A percentile compares a stretch with the other conserved stretches of the same genome.
Conservation (phyloP, 2,113 vertebrate species). For the Eleginops maclovinus region DNA sequence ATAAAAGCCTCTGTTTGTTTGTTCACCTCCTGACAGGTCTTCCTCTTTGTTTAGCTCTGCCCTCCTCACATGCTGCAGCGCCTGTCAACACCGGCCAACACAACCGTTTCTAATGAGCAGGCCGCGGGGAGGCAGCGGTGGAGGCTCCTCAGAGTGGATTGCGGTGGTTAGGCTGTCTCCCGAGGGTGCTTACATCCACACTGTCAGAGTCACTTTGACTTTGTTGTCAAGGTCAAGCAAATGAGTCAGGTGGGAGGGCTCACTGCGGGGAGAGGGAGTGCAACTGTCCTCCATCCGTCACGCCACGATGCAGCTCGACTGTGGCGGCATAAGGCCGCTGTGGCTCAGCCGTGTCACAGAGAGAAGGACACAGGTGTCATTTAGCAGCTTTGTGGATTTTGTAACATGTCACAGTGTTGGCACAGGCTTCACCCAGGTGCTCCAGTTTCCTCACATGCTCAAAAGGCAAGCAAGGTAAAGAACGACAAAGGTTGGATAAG, state of each 20-base stretch:
- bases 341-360: conserved; percentile 50
- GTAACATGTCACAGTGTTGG: neutral
- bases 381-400: conserved; percentile 36
- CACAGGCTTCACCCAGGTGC: conserved; percentile 3
- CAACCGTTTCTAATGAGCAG: conserved; percentile 65
- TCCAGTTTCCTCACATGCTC: conserved; percentile 1
- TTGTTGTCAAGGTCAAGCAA: conserved; percentile 78
- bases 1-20: conserved; percentile 34
- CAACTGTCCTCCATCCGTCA: conserved; percentile 69
- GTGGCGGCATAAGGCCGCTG: conserved; percentile 50
- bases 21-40: conserved; percentile 34
- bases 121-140: conserved; percentile 43
- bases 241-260: conserved; percentile 76
- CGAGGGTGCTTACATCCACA: conserved; percentile 67
- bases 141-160: conserved; percentile 48
- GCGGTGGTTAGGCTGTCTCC: conserved; percentile 56
- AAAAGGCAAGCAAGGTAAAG: neutral
- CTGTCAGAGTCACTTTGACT: conserved; percentile 63
- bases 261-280: conserved; percentile 47
- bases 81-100: conserved; percentile 63
- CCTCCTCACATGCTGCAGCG: conserved; percentile 34
- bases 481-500: neutral
- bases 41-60: conserved; percentile 46
- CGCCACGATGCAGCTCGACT: conserved; percentile 44
- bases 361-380: conserved; percentile 59